Percentiles rank a stretch among this genome's conserved stretches.
Evolutionary conservation across 2,113 vertebrate genomes (phyloP).

Genomic region (Hirundichthys speculiger): DNA sequence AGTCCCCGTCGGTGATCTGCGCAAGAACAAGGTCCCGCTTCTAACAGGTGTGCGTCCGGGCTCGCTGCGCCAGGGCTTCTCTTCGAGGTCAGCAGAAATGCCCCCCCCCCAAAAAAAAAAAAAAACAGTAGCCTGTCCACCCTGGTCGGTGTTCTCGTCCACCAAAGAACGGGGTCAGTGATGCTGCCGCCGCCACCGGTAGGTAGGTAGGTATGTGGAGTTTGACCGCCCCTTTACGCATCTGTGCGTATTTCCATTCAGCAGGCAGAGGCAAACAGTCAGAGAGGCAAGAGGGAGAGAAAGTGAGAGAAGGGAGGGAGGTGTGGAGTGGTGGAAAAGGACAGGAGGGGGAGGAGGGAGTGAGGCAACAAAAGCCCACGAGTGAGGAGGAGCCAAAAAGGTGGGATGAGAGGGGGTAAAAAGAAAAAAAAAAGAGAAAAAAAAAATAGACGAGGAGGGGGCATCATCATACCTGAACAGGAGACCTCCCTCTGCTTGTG

Average conservation of each 20-base stretch:
- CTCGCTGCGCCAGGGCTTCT: neutral
- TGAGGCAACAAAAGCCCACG: conserved; percentile 69
- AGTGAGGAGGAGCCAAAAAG: conserved; percentile 72
- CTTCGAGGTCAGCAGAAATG: conserved; percentile 15
- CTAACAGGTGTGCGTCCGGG: conserved; percentile 58
- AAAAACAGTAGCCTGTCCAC: conserved; percentile 17
- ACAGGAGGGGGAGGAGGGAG: conserved; percentile 42
- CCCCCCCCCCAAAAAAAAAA: conserved; percentile 3
- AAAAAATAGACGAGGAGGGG: conserved; percentile 25
- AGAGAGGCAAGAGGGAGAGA: conserved; percentile 36
- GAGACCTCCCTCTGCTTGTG: conserved; percentile 60
- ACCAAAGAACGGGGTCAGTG: conserved; percentile 15
- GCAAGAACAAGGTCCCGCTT: conserved; percentile 28
- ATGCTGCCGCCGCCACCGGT: conserved; percentile 48
- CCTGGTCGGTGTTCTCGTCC: conserved; percentile 30
- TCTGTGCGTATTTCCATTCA: conserved; percentile 80
- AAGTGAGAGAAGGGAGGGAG: conserved; percentile 44
- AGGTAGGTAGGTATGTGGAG: conserved; percentile 53
- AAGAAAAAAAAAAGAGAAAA: conserved; percentile 38
- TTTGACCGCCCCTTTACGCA: conserved; percentile 77
- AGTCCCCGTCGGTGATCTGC: conserved; percentile 4
- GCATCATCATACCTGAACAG: conserved; percentile 81
- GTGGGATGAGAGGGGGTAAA: conserved; percentile 37
- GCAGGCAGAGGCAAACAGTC: conserved; percentile 54
- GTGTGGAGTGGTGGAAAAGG: conserved; percentile 52